Evolutionary conservation across 53 echinoderm and acorn worm species (phyloP), one percentile per base, ranked within the genome.

Genomic region (Stichopus horrens): DNA sequence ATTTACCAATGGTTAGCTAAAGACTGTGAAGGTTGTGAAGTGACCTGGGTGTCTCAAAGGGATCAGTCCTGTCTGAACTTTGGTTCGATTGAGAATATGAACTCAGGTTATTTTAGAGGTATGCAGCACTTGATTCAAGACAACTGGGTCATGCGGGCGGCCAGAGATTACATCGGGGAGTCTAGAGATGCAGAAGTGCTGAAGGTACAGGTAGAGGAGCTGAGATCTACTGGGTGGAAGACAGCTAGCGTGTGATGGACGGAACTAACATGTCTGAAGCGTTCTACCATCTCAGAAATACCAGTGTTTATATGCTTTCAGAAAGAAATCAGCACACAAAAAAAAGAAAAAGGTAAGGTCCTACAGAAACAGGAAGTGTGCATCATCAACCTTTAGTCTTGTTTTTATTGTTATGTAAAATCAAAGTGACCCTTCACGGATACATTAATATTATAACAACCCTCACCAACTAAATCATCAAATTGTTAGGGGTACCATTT

Each of bases 11-110:
- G 54, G 4, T 51, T 79, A 9, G 19, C 13, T 9, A 20, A 21
- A 75, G 19, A 75, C 21, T 75, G 75, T 51, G 51, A 75, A 75
- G 75, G 79, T 53, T 79, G 79, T 79, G 13, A 52, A 52, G 51
- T 13, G 11, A 51, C 9, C 10, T 79, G 53, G 10, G 52, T 54
- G 8, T 79, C 54, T 4, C 79, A 79, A 54, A 14, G 13, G 51
- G 75, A 75, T 19, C 75, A 75, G 13, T 14, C 75, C 75, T 75
- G 75, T 19, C 51, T 79, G 53, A 52, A 54, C 10, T 79, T 13
- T 52, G 79, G 54, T 5, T 52, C 55, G 52, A 79, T 18, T n/a
- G 53, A 23, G 5, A 52, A 52, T 54, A 9, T 79, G 10, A 79
- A 52, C 13, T 51, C 16, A 14, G 75, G 9, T 21, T 75, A 75